Conservation (phyloP, 1,140 invertebrate genomes). For the Rhagoletis zephyria region DNA sequence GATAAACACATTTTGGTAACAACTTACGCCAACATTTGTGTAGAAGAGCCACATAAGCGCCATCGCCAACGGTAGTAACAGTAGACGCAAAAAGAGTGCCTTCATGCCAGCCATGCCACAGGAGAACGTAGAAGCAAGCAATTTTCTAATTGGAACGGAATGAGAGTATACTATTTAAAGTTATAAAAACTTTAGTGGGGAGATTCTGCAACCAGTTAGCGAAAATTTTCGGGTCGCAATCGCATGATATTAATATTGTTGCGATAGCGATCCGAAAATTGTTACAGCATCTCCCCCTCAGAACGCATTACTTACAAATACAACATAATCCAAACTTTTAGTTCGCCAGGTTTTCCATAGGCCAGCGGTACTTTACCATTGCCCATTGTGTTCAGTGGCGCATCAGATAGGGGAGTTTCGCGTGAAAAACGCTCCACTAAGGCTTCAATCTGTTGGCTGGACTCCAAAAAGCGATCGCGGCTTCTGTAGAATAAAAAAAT, state of each 20-base stretch:
- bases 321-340: conserved; percentile 82
- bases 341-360: conserved; percentile 82
- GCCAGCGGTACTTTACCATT: conserved; percentile 81
- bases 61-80: conserved; percentile 84
- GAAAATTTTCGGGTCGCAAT: too few relatives aligned
- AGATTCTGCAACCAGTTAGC: too few relatives aligned
- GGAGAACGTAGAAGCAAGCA: conserved; percentile 83
- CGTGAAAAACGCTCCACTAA: conserved; percentile 92
- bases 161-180: too few relatives aligned
- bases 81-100: conserved; percentile 82
- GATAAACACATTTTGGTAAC: not conserved
- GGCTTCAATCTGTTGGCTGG: conserved; percentile 91
- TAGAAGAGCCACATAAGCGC: conserved; percentile 87
- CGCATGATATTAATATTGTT: too few relatives aligned
- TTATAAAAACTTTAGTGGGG: too few relatives aligned
- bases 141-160: conserved; percentile 76
- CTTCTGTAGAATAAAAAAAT: not conserved
- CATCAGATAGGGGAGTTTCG: conserved; percentile 76
- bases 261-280: too few relatives aligned
- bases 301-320: conserved; percentile 79
- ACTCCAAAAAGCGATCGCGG: conserved; percentile 88
- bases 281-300: not conserved
- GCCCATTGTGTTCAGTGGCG: conserved; percentile 75
- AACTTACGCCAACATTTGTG: conserved; percentile 78
- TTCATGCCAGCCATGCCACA: conserved; percentile 82